Evolutionary conservation across 2,888 invertebrate genomes (phyloP), one percentile per base, ranked within the genome.

Genomic region (Platynereis dumerilii): DNA sequence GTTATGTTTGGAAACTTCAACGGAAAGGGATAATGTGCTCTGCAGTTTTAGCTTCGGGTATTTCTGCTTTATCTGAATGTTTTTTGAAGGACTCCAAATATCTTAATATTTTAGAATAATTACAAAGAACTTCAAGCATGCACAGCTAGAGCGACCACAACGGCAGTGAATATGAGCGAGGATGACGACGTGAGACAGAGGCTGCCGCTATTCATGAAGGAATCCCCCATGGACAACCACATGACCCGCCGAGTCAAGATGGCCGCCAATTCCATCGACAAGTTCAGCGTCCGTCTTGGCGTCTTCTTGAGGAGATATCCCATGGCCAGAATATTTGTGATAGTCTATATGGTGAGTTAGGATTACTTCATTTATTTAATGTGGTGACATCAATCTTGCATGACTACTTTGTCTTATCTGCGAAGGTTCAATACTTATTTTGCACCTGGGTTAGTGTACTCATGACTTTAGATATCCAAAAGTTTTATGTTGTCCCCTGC

Each of bases 291-390:
- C 63, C 87, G 92, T 45, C 86, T 93, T 22, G 93, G 93, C 15
- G 88, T 91, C 22, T 91, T 93, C 82, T 85, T 94, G 57, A 87
- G 92, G 65, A 87, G 93, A 65, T 92, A 94, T 84, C 94, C 94
- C 0, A 84, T 92, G 55, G 90, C 93, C 65, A 88, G 94, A 75
- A 88, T 93, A 66, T 89, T 92, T 80, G 88, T 94, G n/a, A 87
- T 94, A 68, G 85, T 91, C 75, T 95, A 95, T 81, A 91, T 94
- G 88, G 92, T 86, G 76, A 76, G 81, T 74, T 34, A 7, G 5
- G 5, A 7, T 5, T 34, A 34, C n/a, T n/a, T n/a, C n/a, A n/a
- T n/a, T n/a, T n/a, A n/a, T n/a, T n/a, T n/a, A n/a, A n/a, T n/a
- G n/a, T n/a, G n/a, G n/a, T n/a, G n/a, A n/a, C n/a, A n/a, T n/a